phyloP scores from a whole-genome alignment of 2,888 invertebrate genomes.

The Acholoe squamosa region DNA sequence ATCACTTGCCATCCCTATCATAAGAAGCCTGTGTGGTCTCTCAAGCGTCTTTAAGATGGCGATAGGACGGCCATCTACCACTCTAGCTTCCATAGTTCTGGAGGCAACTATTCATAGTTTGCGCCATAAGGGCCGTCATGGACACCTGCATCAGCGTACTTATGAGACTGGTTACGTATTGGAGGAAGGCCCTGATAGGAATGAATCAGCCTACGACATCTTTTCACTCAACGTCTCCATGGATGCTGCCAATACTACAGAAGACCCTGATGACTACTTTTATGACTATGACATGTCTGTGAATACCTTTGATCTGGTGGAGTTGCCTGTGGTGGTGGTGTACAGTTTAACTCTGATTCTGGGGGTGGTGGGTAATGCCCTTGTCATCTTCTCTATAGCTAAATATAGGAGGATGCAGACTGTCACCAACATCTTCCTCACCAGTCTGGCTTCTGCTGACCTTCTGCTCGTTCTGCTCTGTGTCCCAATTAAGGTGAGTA shows the following conservation, averaged over 20 bases:
- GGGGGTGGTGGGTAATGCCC: slow-evolving; percentile 86
- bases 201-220: background rate
- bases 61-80: background rate
- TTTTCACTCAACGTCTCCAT: background rate
- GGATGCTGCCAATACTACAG: slow-evolving; percentile 3
- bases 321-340: slow-evolving; percentile 86
- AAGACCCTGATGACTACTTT: slow-evolving; percentile 76
- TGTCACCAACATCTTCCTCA: slow-evolving; percentile 88
- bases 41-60: background rate
- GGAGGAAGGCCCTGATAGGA: background rate
- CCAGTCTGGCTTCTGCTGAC: slow-evolving; percentile 88
- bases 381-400: slow-evolving; percentile 86
- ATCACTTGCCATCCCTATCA: no score
- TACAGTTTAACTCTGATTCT: slow-evolving; percentile 87
- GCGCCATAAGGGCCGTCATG: slow-evolving; percentile 28
- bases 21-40: no score
- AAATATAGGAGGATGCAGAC: slow-evolving; percentile 86
- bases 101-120: background rate
- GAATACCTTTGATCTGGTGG: slow-evolving; percentile 84
- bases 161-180: background rate
- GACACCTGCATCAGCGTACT: background rate
- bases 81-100: background rate
- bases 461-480: slow-evolving; percentile 88
- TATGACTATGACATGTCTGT: slow-evolving; percentile 85
- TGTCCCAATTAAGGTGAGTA: slow-evolving; percentile 88